Evolutionary conservation across 2,888 invertebrate species (phyloP).

Genomic region (Sicus ferrugineus): DNA sequence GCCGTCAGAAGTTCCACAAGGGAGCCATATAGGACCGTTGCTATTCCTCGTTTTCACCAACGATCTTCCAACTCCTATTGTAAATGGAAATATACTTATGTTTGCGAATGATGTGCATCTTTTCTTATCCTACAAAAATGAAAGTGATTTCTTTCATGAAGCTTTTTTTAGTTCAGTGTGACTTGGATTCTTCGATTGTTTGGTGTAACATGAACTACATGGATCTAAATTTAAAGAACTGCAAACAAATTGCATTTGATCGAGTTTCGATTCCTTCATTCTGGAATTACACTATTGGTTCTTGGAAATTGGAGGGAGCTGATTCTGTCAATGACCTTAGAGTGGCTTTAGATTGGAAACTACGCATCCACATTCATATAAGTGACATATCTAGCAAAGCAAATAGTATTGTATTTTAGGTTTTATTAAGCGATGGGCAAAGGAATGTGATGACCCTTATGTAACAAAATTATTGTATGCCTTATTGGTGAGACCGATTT

Average conservation of each 20-base stretch:
- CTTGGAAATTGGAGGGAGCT: neutral
- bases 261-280: neutral
- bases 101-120: too few relatives aligned
- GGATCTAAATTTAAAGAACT: too few relatives aligned
- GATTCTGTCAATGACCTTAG: neutral
- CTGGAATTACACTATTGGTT: neutral
- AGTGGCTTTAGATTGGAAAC: too few relatives aligned
- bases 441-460: neutral
- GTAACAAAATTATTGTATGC: neutral
- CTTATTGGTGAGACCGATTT: neutral
- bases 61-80: too few relatives aligned
- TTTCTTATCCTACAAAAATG: neutral
- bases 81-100: too few relatives aligned
- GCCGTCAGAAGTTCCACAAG: too few relatives aligned
- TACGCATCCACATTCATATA: neutral
- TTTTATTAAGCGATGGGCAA: neutral
- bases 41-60: too few relatives aligned
- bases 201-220: neutral
- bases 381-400: neutral
- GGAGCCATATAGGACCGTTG: too few relatives aligned
- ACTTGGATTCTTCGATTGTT: neutral
- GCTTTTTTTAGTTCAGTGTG: conserved; percentile 5
- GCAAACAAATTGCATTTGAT: neutral
- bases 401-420: neutral
- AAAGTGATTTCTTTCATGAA: neutral